Conservation (phyloP, 2,888 invertebrate genomes). For the Torymus tubicola region DNA sequence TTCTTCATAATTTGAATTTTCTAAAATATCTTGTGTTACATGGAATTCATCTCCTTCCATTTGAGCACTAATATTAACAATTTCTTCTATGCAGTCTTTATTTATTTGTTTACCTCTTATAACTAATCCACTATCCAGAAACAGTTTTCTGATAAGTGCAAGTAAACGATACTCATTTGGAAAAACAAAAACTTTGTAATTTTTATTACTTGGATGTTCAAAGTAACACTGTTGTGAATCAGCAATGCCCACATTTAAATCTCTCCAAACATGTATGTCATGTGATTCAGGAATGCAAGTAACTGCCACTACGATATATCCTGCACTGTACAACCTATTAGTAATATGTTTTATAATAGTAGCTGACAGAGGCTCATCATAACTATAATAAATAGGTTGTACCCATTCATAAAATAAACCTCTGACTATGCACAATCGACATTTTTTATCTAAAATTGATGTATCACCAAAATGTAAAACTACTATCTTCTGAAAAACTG, state of each 20-base stretch:
- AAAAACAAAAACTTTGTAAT: conserved; percentile 48
- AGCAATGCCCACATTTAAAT: conserved; percentile 28
- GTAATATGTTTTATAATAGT: conserved; percentile 53
- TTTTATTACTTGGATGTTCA: conserved; percentile 30
- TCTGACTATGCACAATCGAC: conserved; percentile 50
- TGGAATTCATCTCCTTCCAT: background rate
- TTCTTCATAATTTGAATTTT: background rate
- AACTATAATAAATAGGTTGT: conserved; percentile 59
- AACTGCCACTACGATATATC: conserved; percentile 56
- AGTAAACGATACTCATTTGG: conserved; percentile 39
- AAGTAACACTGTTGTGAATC: conserved; percentile 30
- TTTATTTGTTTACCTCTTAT: conserved; percentile 5
- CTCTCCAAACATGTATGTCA: conserved; percentile 7
- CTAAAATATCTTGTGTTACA: conserved; percentile 7
- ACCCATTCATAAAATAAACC: conserved; percentile 58
- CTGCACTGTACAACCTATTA: conserved; percentile 47
- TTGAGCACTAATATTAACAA: conserved; percentile 10
- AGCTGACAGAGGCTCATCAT: conserved; percentile 48
- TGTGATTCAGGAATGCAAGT: conserved; percentile 44
- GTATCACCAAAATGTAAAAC: conserved; percentile 55
- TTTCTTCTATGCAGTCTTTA: conserved; percentile 41
- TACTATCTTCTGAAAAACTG: conserved; percentile 52
- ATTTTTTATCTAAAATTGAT: conserved; percentile 39
- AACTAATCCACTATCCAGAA: conserved; percentile 51
- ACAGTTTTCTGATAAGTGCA: conserved; percentile 18